Conservation (phyloP, 2,797 vertebrate genomes). For the Ctenopoma multispine region DNA sequence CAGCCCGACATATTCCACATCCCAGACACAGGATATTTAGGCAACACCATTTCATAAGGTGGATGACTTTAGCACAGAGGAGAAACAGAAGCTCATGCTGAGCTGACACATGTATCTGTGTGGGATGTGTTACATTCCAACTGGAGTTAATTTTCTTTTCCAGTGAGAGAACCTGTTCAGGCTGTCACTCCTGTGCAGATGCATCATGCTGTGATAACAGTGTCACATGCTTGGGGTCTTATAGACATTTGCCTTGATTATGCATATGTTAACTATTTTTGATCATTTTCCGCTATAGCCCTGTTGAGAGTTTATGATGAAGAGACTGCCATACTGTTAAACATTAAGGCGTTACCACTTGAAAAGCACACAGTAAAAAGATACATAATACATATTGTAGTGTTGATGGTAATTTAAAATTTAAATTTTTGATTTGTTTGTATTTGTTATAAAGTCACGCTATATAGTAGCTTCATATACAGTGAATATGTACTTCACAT, state of each 20-base stretch:
- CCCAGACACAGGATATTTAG: constrained; percentile 19
- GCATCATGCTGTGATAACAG: constrained; percentile 57
- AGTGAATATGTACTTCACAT: not conserved
- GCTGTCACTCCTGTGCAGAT: constrained; percentile 44
- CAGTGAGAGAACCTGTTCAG: constrained; percentile 33
- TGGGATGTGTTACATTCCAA: constrained; percentile 51
- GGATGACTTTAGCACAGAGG: constrained; percentile 30
- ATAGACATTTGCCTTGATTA: constrained; percentile 68
- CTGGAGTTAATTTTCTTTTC: constrained; percentile 7
- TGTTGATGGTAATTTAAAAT: not conserved
- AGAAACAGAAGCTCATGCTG: constrained; percentile 25
- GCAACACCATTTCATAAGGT: constrained; percentile 11
- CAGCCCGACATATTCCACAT: not conserved
- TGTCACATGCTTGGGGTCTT: constrained; percentile 50
- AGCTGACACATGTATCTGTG: constrained; percentile 46
- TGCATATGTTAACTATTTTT: constrained; percentile 58
- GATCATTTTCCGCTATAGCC: constrained; percentile 33
- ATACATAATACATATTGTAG: not conserved
- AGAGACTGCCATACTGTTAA: constrained; percentile 6
- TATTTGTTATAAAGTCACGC: constrained; percentile 1
- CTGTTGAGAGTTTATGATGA: constrained; percentile 17
- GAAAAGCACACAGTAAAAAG: not conserved
- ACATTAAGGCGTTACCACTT: constrained; percentile 6
- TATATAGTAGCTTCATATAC: constrained; percentile 4
- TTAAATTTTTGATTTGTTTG: not conserved